A percentile compares a stretch with the other conserved stretches of the same genome.
Conservation (phyloP, 2,888 invertebrate genomes). For the Blastobasis lacticolella region DNA sequence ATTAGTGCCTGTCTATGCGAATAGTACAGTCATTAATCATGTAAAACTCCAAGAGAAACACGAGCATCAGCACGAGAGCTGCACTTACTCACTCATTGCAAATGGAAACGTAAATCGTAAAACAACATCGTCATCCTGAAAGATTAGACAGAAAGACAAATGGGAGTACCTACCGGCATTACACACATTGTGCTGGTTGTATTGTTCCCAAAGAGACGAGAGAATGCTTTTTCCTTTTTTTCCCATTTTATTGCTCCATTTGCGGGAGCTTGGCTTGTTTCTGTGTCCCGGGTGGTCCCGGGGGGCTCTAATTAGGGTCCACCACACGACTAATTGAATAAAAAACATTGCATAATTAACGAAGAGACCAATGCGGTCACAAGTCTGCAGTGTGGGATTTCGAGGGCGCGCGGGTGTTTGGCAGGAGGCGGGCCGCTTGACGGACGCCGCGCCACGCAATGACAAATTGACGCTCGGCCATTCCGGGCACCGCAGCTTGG, state of each 20-base stretch:
- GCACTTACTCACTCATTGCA: conserved; percentile 32
- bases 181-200: conserved; percentile 39
- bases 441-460: neutral
- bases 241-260: conserved; percentile 49
- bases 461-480: no score
- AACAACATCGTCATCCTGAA: conserved; percentile 59
- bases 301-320: conserved; percentile 54
- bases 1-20: no score
- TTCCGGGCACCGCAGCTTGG: no score
- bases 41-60: neutral
- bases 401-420: neutral
- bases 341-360: conserved; percentile 66
- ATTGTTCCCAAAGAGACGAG: conserved; percentile 50
- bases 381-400: neutral
- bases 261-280: conserved; percentile 42
- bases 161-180: conserved; percentile 32
- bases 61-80: conserved; percentile 3
- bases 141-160: conserved; percentile 64
- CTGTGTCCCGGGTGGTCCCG: conserved; percentile 36
- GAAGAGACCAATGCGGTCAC: conserved; percentile 6
- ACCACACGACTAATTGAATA: conserved; percentile 63
- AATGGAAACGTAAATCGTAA: conserved; percentile 43
- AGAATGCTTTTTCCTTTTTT: conserved; percentile 35
- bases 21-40: no score
- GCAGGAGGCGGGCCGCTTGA: neutral